Evolutionary conservation across 2,888 invertebrate genomes (phyloP), one percentile per base, ranked within the genome.

Genomic region (Actias luna): DNA sequence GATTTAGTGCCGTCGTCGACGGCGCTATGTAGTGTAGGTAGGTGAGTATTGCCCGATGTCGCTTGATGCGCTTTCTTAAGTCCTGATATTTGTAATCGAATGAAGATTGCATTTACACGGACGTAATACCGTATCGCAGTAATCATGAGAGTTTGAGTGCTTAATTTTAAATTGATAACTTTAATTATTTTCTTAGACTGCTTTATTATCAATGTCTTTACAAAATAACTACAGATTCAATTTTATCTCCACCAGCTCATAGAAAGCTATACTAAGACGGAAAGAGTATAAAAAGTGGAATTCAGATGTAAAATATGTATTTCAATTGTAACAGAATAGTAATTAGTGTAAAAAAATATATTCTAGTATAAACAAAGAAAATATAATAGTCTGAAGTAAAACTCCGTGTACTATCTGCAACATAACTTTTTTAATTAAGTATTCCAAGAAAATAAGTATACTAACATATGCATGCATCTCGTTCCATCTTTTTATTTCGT

Each of bases 1-100:
- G 93, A 93, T 93, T 93, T 93, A 93, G 92, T 93, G 93, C 93
- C 93, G 92, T 92, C 92, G 92, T 92, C 92, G 92, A 88, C 89
- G 89, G 78, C 84, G 89, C 90, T 90, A 90, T 89, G 89, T 91
- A 89, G 86, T 85, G 78, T 87, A 86, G 84, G 80, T 87, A 87
- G 86, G 85, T 83, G 83, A 82, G 82, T 87, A 87, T 84, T 82
- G 85, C 78, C 74, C 78, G 78, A 78, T 85, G 87, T 88, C 89
- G 90, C 89, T 90, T 89, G 86, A 91, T 90, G 91, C 92, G 92
- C 91, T 92, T 92, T 90, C 88, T 88, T 85, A 52, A 59, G 39
- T 50, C 58, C 33, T 10, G 25, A 59, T 59, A 55, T 55, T 50
- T 50, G 46, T 25, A 50, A 50, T 50, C 22, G 25, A 25, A 25